A percentile compares a stretch with the other conserved stretches of the same genome.
Conservation (phyloP, 2,113 vertebrate species). For the Ictalurus punctatus region DNA sequence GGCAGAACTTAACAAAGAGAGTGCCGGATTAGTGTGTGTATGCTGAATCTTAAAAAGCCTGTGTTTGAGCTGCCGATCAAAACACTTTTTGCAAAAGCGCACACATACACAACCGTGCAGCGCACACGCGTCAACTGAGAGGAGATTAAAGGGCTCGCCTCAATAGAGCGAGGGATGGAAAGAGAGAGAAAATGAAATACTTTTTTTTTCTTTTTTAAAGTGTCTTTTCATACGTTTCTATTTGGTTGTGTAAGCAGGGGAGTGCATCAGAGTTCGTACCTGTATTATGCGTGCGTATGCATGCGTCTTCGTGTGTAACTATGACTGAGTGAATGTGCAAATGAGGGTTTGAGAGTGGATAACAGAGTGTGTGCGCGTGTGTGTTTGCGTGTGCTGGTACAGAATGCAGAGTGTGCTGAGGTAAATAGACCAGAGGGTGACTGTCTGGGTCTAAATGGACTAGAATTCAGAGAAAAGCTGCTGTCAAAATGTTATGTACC, state of each 20-base stretch:
- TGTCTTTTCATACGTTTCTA: conserved; percentile 26
- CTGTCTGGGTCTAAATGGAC: conserved; percentile 33
- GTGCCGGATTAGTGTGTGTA: conserved; percentile 53
- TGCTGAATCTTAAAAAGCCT: conserved; percentile 46
- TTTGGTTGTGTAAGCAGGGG: conserved; percentile 36
- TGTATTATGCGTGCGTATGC: conserved; percentile 28
- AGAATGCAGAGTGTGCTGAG: conserved; percentile 32
- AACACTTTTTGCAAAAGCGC: conserved; percentile 58
- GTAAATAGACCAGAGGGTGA: conserved; percentile 35
- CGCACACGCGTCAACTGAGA: conserved; percentile 25
- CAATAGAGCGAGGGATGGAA: conserved; percentile 49
- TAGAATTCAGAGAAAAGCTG: conserved; percentile 31
- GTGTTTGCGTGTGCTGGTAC: conserved; percentile 43
- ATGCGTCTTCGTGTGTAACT: conserved; percentile 41
- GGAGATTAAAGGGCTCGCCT: conserved; percentile 52
- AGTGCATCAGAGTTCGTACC: conserved; percentile 21
- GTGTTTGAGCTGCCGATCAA: conserved; percentile 50
- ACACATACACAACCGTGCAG: conserved; percentile 34
- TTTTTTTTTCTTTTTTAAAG: background rate
- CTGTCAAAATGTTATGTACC: conserved; percentile 35
- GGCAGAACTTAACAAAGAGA: conserved; percentile 51
- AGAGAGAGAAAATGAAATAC: conserved; percentile 34
- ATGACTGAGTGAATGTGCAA: conserved; percentile 57
- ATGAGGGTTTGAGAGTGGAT: conserved; percentile 66
- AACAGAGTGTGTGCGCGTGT: conserved; percentile 41